These are phyloP conservation scores for Atractosteus spatula DNA, from an alignment of 2,113 vertebrate species.

Conservation along the genomic window DNA sequence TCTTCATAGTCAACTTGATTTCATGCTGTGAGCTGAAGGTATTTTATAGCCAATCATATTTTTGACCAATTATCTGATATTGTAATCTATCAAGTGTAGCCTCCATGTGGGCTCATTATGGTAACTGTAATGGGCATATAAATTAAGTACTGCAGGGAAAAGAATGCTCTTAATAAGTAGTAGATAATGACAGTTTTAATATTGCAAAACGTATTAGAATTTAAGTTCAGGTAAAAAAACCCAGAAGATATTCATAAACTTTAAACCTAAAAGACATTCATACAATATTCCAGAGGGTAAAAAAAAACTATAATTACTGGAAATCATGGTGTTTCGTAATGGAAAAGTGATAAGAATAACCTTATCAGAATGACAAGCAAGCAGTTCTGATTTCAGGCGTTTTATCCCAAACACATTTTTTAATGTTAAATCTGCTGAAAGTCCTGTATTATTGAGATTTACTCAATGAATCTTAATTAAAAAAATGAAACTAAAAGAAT, in stretches of 20 bases:
- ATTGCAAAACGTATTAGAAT: neutral
- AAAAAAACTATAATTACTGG: no score
- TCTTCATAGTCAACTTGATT: neutral
- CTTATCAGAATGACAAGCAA: no score
- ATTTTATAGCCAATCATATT: neutral
- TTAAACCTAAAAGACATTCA: neutral
- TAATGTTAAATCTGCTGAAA: no score
- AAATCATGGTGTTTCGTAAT: no score
- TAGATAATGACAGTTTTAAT: neutral
- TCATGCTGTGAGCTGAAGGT: neutral
- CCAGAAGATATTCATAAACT: neutral
- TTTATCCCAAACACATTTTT: no score
- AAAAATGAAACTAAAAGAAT: no score
- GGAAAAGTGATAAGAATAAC: no score
- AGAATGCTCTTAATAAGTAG: neutral
- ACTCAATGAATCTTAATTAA: no score
- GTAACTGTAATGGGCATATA: neutral
- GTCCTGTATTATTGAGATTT: no score
- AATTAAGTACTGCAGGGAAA: neutral
- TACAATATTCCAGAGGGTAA: neutral
- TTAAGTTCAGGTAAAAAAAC: neutral
- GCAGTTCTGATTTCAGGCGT: no score
- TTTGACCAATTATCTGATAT: neutral
- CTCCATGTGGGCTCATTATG: neutral
- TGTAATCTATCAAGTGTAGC: neutral